These are phyloP conservation scores for Salticus scenicus DNA, from an alignment of 2,888 invertebrate genomes.

Conservation along the genomic window DNA sequence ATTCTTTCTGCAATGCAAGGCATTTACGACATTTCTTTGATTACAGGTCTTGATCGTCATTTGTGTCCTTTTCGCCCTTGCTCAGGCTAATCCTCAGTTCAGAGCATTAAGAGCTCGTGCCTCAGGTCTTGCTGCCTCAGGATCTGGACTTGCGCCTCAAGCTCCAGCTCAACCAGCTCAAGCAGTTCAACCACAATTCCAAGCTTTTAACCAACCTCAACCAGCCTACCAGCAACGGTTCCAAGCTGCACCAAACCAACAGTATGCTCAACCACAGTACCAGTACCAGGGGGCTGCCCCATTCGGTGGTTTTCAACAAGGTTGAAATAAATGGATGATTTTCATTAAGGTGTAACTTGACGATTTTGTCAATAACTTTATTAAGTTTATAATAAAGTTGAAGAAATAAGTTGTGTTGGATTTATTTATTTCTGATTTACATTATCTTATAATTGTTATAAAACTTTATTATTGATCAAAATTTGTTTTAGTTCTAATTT, in stretches of 20 bases:
- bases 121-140: slow-evolving; percentile 52
- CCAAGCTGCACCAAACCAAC: slow-evolving; percentile 13
- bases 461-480: too few relatives aligned
- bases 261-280: slow-evolving; percentile 26
- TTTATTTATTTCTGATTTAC: too few relatives aligned
- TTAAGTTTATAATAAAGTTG: too few relatives aligned
- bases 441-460: too few relatives aligned
- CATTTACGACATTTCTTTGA: neutral
- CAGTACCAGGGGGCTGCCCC: slow-evolving; percentile 7
- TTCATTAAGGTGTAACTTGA: too few relatives aligned
- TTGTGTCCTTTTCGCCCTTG: slow-evolving; percentile 46
- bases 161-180: neutral
- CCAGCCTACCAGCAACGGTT: slow-evolving; percentile 6
- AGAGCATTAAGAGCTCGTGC: slow-evolving; percentile 55
- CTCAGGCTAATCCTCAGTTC: slow-evolving; percentile 54
- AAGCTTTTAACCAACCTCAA: neutral
- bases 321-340: neutral
- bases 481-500: too few relatives aligned
- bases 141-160: slow-evolving; percentile 14
- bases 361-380: too few relatives aligned
- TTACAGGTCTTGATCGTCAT: slow-evolving; percentile 49
- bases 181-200: neutral
- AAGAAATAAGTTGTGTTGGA: too few relatives aligned
- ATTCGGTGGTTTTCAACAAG: slow-evolving; percentile 28
- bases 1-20: too few relatives aligned